phyloP scores from a whole-genome alignment of 2,888 invertebrate species.

The Acleris emargana region DNA sequence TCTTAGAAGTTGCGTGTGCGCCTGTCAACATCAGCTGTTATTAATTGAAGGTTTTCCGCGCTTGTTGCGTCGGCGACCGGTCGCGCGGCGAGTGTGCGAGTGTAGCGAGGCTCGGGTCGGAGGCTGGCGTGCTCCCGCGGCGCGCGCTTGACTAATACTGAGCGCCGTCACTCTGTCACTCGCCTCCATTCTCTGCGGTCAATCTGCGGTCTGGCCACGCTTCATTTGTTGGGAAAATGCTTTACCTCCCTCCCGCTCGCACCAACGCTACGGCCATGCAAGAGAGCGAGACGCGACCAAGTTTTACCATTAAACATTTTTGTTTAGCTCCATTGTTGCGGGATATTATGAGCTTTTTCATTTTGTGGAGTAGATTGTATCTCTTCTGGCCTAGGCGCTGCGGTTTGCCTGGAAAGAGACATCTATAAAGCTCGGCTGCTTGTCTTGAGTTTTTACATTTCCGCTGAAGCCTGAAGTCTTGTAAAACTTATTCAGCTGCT shows the following conservation, averaged over 20 bases:
- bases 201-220: constrained; percentile 84
- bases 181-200: constrained; percentile 84
- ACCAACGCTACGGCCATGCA: constrained; percentile 42
- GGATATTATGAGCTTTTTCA: constrained; percentile 79
- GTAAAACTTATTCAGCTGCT: background rate
- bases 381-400: constrained; percentile 55
- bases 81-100: background rate
- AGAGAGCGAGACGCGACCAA: constrained; percentile 66
- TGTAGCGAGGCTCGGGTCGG: constrained; percentile 32
- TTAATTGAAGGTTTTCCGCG: constrained; percentile 61
- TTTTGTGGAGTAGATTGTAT: constrained; percentile 60
- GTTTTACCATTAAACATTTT: constrained; percentile 79
- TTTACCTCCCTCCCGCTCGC: constrained; percentile 63
- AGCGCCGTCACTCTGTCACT: constrained; percentile 83
- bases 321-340: constrained; percentile 78
- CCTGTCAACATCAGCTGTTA: constrained; percentile 70
- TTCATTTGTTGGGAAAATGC: constrained; percentile 84
- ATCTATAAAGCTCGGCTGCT: constrained; percentile 46
- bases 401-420: constrained; percentile 55
- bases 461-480: background rate
- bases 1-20: constrained; percentile 48
- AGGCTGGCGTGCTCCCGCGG: constrained; percentile 65
- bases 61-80: constrained; percentile 46
- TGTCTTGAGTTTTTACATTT: constrained; percentile 30
- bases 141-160: constrained; percentile 78